Percentiles rank a stretch among this genome's conserved stretches.
Evolutionary conservation across 37 sponge, comb jelly and placozoan species (phyloP).

Genomic region (Bolinopsis microptera): DNA sequence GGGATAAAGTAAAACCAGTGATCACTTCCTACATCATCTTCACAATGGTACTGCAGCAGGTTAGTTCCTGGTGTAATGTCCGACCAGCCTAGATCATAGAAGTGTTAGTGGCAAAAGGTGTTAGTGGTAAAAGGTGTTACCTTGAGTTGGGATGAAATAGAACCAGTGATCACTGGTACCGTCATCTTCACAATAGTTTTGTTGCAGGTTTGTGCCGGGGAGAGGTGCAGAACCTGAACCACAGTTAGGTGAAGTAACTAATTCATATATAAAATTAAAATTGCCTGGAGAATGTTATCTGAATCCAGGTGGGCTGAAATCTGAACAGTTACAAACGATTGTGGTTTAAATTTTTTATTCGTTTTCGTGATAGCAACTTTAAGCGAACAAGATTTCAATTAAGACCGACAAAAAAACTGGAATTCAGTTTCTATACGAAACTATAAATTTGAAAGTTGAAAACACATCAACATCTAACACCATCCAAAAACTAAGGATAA

Average conservation of each 20-base stretch:
- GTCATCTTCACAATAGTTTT: background rate
- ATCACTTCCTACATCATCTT: background rate
- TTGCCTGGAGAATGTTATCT: too few relatives aligned
- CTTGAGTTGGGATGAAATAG: slow-evolving; percentile 37
- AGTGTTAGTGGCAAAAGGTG: background rate
- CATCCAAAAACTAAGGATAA: too few relatives aligned
- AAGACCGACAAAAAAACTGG: too few relatives aligned
- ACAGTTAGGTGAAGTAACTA: background rate
- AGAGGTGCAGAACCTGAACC: background rate
- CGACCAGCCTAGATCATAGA: background rate
- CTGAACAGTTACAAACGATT: too few relatives aligned
- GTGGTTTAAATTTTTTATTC: too few relatives aligned
- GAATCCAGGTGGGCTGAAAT: too few relatives aligned
- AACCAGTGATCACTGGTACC: slow-evolving; percentile 24
- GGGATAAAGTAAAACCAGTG: slow-evolving; percentile 60
- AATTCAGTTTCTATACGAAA: too few relatives aligned
- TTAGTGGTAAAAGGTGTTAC: background rate
- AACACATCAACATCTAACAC: too few relatives aligned
- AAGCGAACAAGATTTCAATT: too few relatives aligned
- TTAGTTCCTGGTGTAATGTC: background rate
- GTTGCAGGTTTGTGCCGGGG: background rate
- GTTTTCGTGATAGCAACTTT: too few relatives aligned
- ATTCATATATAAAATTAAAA: background rate
- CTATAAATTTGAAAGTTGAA: too few relatives aligned
- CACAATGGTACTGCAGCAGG: slow-evolving; percentile 19